Conservation (phyloP, 2,797 vertebrate genomes). For the Pangasius mekongensis region DNA sequence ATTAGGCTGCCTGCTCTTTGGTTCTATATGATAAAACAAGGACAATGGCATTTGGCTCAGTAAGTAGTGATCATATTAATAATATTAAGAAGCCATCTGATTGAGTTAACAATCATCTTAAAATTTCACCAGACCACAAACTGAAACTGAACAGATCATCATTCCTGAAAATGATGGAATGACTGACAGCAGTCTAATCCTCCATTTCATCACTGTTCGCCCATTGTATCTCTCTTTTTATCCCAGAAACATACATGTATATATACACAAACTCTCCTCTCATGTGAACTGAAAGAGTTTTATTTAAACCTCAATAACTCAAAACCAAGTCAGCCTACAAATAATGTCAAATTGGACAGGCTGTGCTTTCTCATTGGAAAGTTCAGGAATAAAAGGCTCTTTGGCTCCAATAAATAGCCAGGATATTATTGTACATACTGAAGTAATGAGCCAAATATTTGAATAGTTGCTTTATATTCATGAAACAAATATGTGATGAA, state of each 20-base stretch:
- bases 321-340: background rate
- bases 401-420: background rate
- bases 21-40: background rate
- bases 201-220: background rate
- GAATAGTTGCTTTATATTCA: background rate
- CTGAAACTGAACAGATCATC: background rate
- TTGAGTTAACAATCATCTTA: background rate
- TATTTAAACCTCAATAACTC: background rate
- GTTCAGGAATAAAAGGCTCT: background rate
- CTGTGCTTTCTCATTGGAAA: background rate
- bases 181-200: background rate
- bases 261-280: background rate
- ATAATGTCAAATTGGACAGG: background rate
- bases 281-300: background rate
- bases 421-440: background rate
- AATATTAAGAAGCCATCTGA: conserved; percentile 5
- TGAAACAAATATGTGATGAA: background rate
- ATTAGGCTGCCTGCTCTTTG: background rate
- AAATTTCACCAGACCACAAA: background rate
- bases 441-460: background rate
- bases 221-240: background rate
- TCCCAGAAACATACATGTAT: background rate
- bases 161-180: background rate
- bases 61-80: background rate
- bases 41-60: background rate